Percentiles rank a stretch among this genome's conserved stretches.
Conservation (phyloP, 2,888 invertebrate genomes). For the Callimorpha dominula region DNA sequence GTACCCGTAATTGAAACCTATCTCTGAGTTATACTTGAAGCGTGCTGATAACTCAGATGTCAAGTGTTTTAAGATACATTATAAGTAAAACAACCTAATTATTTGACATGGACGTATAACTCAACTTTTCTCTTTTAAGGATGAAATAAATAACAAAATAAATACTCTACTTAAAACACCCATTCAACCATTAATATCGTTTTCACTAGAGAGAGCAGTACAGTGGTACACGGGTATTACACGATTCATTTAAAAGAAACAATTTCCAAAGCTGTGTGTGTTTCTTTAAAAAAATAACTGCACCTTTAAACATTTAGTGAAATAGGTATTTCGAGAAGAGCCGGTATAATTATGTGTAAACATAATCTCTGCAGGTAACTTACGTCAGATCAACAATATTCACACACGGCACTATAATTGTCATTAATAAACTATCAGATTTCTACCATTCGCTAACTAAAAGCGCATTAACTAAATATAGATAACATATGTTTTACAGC, state of each 20-base stretch:
- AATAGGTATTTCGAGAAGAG: slow-evolving; percentile 7
- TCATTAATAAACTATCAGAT: slow-evolving; percentile 6
- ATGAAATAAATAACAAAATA: slow-evolving; percentile 2
- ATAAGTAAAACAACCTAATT: not conserved
- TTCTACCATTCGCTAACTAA: not conserved
- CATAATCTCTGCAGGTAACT: slow-evolving; percentile 40
- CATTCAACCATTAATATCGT: not conserved
- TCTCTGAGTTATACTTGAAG: not conserved
- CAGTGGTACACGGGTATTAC: not conserved
- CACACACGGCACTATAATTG: slow-evolving; percentile 6
- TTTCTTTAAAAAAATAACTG: too few relatives aligned
- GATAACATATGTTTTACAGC: not conserved
- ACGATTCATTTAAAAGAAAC: not conserved
- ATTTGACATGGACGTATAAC: not conserved
- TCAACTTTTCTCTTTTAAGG: not conserved
- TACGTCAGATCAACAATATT: slow-evolving; percentile 44
- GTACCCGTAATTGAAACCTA: not conserved
- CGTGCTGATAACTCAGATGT: not conserved
- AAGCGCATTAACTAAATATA: not conserved
- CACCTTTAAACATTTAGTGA: not conserved
- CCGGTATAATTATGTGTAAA: slow-evolving; percentile 19
- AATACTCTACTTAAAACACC: not conserved
- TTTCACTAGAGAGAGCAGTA: not conserved
- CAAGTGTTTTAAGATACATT: not conserved
- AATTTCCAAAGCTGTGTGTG: not conserved